Percentiles rank a stretch among this genome's conserved stretches.
These are phyloP conservation scores for Mionectes olivaceus DNA, from an alignment of 2,797 vertebrate species.

Conservation along the genomic window DNA sequence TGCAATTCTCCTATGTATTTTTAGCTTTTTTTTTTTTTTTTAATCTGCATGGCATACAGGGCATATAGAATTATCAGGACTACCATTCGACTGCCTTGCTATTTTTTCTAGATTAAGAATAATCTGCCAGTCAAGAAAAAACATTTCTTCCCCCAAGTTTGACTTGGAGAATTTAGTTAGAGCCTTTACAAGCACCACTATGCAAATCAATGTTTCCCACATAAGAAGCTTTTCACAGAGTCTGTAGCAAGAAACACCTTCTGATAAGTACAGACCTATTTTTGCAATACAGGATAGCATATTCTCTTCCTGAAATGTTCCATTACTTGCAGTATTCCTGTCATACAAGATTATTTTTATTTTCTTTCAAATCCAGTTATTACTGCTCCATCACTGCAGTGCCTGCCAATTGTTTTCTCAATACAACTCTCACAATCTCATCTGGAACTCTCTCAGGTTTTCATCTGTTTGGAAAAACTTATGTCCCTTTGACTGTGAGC, in stretches of 20 bases:
- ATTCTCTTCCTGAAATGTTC: neutral
- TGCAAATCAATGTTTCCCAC: neutral
- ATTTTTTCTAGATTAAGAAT: neutral
- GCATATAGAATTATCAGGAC: neutral
- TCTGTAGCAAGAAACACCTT: neutral
- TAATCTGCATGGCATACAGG: neutral
- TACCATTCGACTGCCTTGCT: neutral
- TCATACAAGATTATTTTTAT: neutral
- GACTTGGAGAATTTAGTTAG: neutral
- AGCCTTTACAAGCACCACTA: conserved; percentile 1
- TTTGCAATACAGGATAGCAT: neutral
- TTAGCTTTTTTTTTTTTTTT: neutral
- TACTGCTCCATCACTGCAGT: neutral
- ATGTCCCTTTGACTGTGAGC: neutral
- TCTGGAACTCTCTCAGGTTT: neutral
- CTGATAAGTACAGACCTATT: neutral
- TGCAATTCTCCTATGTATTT: neutral
- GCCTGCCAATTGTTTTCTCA: neutral
- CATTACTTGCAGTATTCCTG: neutral
- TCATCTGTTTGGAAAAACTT: neutral
- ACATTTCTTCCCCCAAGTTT: neutral
- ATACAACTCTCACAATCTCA: neutral
- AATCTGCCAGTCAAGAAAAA: conserved; percentile 12
- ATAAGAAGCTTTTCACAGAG: neutral
- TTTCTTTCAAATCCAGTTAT: neutral